These are phyloP conservation scores for Agriopis marginaria DNA, from an alignment of 2,888 invertebrate genomes.

Conservation along the genomic window DNA sequence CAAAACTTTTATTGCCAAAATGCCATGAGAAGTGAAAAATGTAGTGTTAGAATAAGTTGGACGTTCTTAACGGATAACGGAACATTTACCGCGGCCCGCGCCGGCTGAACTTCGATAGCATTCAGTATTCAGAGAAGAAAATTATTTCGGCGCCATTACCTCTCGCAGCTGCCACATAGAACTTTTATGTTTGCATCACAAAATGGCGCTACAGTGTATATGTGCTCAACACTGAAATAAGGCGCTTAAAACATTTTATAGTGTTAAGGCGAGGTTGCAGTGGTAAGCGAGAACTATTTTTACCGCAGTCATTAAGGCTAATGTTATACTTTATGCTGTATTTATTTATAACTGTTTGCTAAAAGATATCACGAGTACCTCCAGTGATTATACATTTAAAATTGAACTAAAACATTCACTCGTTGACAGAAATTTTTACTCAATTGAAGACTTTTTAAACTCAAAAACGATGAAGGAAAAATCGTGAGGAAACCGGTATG, in stretches of 20 bases:
- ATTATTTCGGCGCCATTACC: slow-evolving; percentile 75
- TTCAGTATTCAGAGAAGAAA: slow-evolving; percentile 64
- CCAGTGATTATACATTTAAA: no score
- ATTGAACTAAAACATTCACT: no score
- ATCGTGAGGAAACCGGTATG: no score
- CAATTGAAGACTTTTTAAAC: no score
- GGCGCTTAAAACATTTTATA: slow-evolving; percentile 16
- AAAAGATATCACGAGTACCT: no score
- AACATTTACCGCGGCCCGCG: slow-evolving; percentile 61
- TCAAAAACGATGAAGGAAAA: no score
- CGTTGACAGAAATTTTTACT: no score
- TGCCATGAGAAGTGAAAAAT: slow-evolving; percentile 36
- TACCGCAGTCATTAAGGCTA: no score
- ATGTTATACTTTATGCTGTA: no score
- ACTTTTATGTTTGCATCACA: slow-evolving; percentile 62
- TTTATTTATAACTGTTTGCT: no score
- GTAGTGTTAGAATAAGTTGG: slow-evolving; percentile 40
- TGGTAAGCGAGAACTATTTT: no score
- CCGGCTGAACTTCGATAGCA: slow-evolving; percentile 63
- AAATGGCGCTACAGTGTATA: slow-evolving; percentile 22
- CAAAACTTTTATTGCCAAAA: slow-evolving; percentile 20
- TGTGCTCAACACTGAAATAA: slow-evolving; percentile 13
- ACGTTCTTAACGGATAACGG: slow-evolving; percentile 54
- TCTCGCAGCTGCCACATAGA: slow-evolving; percentile 67
- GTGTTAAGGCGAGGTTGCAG: no score